phyloP scores from a whole-genome alignment of 2,113 vertebrate species.

The Rhagologus leucostigma region DNA sequence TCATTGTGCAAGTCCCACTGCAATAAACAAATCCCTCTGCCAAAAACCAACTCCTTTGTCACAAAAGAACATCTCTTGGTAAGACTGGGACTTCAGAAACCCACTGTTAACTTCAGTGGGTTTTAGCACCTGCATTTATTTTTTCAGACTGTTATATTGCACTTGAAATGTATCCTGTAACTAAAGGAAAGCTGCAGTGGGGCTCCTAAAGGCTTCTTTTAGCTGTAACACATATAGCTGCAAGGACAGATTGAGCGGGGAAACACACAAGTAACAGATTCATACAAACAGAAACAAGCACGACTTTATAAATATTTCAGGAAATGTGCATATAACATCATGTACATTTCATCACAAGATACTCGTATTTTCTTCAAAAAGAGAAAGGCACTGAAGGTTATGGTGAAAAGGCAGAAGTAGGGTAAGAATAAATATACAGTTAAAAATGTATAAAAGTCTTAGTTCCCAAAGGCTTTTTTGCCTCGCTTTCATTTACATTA shows the following conservation, averaged over 20 bases:
- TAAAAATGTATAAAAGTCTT: neutral
- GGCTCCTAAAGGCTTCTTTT: neutral
- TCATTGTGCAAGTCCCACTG: neutral
- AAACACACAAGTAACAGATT: neutral
- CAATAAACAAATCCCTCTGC: conserved; percentile 21
- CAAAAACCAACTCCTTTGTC: neutral
- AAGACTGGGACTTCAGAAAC: neutral
- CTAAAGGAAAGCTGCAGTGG: neutral
- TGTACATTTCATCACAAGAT: neutral
- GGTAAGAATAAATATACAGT: neutral
- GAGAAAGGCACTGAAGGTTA: neutral
- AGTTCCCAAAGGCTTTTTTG: neutral
- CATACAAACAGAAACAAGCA: neutral
- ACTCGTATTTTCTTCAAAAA: neutral
- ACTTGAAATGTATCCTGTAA: neutral
- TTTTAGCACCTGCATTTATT: neutral
- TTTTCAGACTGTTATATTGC: neutral
- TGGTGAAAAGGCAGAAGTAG: neutral
- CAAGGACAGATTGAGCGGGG: neutral
- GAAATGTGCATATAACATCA: neutral
- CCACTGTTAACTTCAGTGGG: neutral
- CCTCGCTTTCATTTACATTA: neutral
- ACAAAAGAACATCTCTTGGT: neutral
- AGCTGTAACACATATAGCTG: neutral
- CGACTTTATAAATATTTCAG: neutral